These are phyloP conservation scores for Cryptophagus acutangulus DNA, from an alignment of 2,888 invertebrate genomes.

Conservation along the genomic window DNA sequence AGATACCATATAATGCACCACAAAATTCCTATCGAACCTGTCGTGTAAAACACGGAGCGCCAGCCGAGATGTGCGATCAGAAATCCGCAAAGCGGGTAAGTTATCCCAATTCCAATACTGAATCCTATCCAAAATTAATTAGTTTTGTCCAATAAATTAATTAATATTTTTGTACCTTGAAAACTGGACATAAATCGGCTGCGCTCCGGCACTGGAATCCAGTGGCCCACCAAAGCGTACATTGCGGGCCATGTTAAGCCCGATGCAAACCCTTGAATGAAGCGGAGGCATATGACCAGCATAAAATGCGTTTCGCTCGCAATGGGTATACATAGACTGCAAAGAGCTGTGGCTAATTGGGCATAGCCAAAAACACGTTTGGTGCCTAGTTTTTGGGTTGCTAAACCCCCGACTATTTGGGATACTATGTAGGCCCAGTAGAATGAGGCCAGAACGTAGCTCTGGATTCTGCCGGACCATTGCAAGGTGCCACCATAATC, in stretches of 20 bases:
- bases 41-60: slow-evolving; percentile 66
- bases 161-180: slow-evolving; percentile 50
- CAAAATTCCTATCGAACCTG: slow-evolving; percentile 55
- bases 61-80: slow-evolving; percentile 64
- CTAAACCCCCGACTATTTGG: slow-evolving; percentile 63
- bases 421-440: slow-evolving; percentile 71
- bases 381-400: slow-evolving; percentile 66
- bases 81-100: slow-evolving; percentile 66
- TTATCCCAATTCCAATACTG: slow-evolving; percentile 68
- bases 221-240: slow-evolving; percentile 68
- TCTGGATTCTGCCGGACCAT: slow-evolving; percentile 62
- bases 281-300: slow-evolving; percentile 58
- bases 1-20: slow-evolving; percentile 69
- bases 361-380: slow-evolving; percentile 67
- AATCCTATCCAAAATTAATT: slow-evolving; percentile 48
- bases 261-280: slow-evolving; percentile 65
- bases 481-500: slow-evolving; percentile 56
- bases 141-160: neutral
- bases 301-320: slow-evolving; percentile 60
- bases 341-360: slow-evolving; percentile 62
- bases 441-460: slow-evolving; percentile 62
- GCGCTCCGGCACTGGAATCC: slow-evolving; percentile 67
- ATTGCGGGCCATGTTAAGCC: slow-evolving; percentile 72
- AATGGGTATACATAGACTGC: slow-evolving; percentile 61
- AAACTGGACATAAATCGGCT: slow-evolving; percentile 73